phyloP scores from a whole-genome alignment of 2,797 vertebrate species.

The Pangasius mekongensis region DNA sequence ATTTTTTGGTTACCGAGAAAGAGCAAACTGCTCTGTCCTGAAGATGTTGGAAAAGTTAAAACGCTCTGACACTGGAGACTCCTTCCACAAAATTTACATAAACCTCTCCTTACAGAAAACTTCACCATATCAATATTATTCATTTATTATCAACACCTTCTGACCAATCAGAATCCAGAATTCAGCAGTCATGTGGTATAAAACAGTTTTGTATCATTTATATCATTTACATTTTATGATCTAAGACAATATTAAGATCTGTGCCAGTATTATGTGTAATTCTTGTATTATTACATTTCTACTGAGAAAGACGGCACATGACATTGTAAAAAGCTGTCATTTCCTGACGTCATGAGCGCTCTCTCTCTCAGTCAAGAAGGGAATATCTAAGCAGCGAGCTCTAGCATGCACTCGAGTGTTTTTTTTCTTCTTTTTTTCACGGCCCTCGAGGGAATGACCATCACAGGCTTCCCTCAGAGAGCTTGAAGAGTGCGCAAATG shows the following conservation, averaged over 20 bases:
- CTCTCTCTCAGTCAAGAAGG: no score
- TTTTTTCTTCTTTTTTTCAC: not conserved
- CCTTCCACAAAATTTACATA: not conserved
- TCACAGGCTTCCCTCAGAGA: slow-evolving; percentile 45
- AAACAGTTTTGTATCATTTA: not conserved
- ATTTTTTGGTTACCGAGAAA: not conserved
- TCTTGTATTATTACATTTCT: not conserved
- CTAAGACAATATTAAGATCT: no score
- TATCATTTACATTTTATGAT: not conserved
- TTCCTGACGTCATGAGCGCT: not conserved
- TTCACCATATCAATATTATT: not conserved
- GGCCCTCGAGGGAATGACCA: slow-evolving; percentile 39
- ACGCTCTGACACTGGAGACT: not conserved
- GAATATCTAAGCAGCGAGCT: not conserved
- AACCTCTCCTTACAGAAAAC: not conserved
- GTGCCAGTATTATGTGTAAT: not conserved
- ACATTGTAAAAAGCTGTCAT: not conserved
- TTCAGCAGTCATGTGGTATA: not conserved
- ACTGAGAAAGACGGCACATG: not conserved
- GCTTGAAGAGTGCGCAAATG: slow-evolving; percentile 35
- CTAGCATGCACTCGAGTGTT: not conserved
- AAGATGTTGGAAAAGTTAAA: not conserved
- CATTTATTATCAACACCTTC: not conserved
- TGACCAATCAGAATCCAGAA: slow-evolving; percentile 9
- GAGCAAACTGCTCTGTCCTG: not conserved